A percentile compares a stretch with the other conserved stretches of the same genome.
phyloP scores from a whole-genome alignment of 2,797 vertebrate genomes.

The Urocyon cinereoargenteus region DNA sequence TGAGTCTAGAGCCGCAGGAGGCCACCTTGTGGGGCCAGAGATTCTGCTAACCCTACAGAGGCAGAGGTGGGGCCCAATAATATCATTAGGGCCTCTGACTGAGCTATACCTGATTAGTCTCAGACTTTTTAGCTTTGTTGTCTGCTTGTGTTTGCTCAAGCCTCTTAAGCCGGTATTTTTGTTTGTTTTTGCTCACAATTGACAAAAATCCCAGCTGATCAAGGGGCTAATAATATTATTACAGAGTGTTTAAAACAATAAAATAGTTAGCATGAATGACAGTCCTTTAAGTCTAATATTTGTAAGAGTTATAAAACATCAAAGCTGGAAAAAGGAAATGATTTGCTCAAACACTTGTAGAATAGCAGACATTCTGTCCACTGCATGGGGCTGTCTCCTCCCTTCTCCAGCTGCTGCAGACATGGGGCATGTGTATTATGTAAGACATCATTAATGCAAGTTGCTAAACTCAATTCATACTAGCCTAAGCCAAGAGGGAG shows the following conservation, averaged over 20 bases:
- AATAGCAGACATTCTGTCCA: not conserved
- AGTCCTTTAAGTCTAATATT: constrained; percentile 33
- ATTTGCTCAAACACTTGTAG: not conserved
- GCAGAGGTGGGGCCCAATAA: not conserved
- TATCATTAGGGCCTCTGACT: not conserved
- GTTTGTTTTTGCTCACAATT: not conserved
- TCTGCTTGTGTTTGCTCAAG: constrained; percentile 27
- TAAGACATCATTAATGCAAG: not conserved
- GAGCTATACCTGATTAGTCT: not conserved
- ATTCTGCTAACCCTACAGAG: not conserved
- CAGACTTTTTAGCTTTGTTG: not conserved
- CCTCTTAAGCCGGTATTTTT: not conserved
- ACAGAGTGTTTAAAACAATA: constrained; percentile 49
- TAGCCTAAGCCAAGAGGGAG: not conserved
- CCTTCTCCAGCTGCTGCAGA: not conserved
- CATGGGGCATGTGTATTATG: not conserved
- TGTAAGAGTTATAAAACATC: constrained; percentile 23
- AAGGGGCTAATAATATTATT: not conserved
- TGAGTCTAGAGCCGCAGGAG: not conserved
- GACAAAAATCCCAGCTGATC: not conserved
- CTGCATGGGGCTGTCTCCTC: not conserved
- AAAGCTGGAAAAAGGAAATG: not conserved
- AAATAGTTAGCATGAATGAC: constrained; percentile 7
- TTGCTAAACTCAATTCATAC: not conserved
- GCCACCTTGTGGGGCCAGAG: not conserved